Evolutionary conservation across 2,888 invertebrate species (phyloP).

Genomic region (Torymus tubicola): DNA sequence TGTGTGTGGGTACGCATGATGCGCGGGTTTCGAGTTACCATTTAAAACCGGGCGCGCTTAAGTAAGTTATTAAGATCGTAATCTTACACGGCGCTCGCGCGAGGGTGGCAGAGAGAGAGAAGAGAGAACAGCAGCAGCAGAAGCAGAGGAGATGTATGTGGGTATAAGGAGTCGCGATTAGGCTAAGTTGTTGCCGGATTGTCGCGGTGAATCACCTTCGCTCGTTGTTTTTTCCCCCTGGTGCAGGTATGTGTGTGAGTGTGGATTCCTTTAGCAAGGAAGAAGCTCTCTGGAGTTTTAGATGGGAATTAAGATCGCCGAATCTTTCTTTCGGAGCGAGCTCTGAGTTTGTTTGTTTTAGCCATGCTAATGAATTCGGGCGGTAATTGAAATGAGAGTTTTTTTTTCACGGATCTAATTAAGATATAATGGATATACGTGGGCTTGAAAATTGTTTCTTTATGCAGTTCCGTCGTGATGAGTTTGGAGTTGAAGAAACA

Average conservation of each 20-base stretch:
- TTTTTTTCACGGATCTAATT: neutral
- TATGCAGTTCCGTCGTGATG: no score
- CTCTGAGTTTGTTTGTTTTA: neutral
- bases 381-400: neutral
- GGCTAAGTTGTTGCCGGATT: conserved; percentile 33
- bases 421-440: no score
- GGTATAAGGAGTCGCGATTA: conserved; percentile 29
- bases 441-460: no score
- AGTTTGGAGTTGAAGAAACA: no score
- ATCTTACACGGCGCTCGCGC: conserved; percentile 60
- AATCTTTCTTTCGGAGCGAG: neutral
- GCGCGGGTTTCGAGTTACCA: conserved; percentile 61
- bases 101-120: no score
- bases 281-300: no score
- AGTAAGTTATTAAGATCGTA: conserved; percentile 70
- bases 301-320: no score
- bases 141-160: neutral
- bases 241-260: neutral
- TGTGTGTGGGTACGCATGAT: conserved; percentile 5
- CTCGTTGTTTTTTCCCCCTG: neutral
- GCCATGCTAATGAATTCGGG: neutral
- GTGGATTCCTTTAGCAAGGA: no score
- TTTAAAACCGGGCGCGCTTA: conserved; percentile 58
- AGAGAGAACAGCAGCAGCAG: neutral
- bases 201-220: conserved; percentile 7